Conservation (phyloP, 2,888 invertebrate genomes). For the Cheilosia urbana region DNA sequence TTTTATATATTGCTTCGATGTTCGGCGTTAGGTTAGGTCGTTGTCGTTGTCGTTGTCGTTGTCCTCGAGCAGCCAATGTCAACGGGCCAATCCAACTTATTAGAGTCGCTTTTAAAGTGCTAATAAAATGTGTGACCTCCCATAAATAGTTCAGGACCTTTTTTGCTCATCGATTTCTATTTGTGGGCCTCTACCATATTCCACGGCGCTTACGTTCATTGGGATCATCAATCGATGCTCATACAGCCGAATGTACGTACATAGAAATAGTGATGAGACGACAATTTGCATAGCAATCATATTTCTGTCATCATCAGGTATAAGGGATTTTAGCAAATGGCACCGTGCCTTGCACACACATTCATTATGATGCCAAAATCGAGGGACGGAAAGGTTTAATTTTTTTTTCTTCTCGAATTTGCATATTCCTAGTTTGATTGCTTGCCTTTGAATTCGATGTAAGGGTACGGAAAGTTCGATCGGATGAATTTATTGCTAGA, state of each 20-base stretch:
- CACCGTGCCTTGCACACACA: constrained; percentile 48
- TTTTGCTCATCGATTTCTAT: constrained; percentile 41
- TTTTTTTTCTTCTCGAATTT: constrained; percentile 14
- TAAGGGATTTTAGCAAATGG: constrained; percentile 67
- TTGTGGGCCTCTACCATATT: constrained; percentile 25
- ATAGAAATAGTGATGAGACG: constrained; percentile 63
- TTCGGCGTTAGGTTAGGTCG: no score
- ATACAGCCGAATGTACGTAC: background rate
- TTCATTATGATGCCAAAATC: constrained; percentile 33
- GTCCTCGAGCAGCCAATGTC: background rate
- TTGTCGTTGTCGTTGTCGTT: no score
- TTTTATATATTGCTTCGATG: no score
- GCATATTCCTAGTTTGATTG: constrained; percentile 43
- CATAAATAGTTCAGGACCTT: constrained; percentile 73
- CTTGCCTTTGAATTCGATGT: constrained; percentile 40
- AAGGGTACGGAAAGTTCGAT: constrained; percentile 31
- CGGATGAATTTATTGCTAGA: constrained; percentile 50
- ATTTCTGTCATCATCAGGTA: constrained; percentile 75
- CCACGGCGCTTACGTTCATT: background rate
- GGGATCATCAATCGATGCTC: no score
- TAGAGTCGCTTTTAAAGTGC: constrained; percentile 64
- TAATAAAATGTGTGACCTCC: constrained; percentile 73
- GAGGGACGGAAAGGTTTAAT: background rate
- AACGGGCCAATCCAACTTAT: constrained; percentile 55
- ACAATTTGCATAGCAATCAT: constrained; percentile 75